Percentiles rank a stretch among this genome's conserved stretches.
Conservation (phyloP, 2,888 invertebrate species). For the Lamproptera curius region DNA sequence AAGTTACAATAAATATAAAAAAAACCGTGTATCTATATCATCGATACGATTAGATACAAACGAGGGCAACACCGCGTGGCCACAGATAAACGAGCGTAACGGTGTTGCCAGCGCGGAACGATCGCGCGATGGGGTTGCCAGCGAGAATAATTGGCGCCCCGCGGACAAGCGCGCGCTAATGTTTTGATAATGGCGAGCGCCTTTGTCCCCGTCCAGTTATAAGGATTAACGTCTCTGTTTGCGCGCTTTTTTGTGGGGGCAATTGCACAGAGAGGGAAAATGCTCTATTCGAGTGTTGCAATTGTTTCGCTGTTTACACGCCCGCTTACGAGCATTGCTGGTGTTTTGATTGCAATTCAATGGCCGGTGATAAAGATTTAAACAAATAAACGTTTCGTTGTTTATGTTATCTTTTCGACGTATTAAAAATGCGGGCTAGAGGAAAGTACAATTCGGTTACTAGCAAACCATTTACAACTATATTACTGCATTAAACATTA, state of each 20-base stretch:
- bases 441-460: too few relatives aligned
- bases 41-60: too few relatives aligned
- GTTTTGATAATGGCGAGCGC: conserved; percentile 72
- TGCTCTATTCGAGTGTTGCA: background rate
- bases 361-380: too few relatives aligned
- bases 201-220: conserved; percentile 43
- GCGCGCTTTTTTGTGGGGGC: conserved; percentile 41
- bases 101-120: conserved; percentile 60
- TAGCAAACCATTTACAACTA: too few relatives aligned
- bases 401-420: too few relatives aligned
- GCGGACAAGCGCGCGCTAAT: conserved; percentile 64
- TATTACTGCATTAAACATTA: too few relatives aligned
- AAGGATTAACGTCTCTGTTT: conserved; percentile 60
- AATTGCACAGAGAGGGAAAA: conserved; percentile 23
- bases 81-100: conserved; percentile 51
- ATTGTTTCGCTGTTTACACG: background rate
- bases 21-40: conserved; percentile 1
- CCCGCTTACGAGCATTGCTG: background rate
- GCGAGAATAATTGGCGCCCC: conserved; percentile 73
- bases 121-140: conserved; percentile 65
- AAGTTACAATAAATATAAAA: background rate
- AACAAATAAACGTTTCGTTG: too few relatives aligned
- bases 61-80: background rate
- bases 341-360: background rate
- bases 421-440: too few relatives aligned